Base-by-base conservation (phyloP, 1,140 invertebrate genomes). In the Saccostrea glomerata region DNA sequence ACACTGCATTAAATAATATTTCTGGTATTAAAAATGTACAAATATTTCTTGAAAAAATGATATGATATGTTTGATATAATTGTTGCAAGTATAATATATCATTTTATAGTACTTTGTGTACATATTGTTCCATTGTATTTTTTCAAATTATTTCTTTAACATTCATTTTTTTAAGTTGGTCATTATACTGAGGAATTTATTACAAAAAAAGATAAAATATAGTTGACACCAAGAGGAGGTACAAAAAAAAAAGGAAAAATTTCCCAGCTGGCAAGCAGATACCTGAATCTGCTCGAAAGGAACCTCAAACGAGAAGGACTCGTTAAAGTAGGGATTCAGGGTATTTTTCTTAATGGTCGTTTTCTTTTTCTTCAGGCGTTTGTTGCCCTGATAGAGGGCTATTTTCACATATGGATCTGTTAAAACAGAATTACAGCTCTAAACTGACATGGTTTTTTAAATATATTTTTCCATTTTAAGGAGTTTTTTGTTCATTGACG, bases 211-310 rank as follows among this genome's bases (percentile, higher is more conserved):
- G 25, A 15, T 30, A 77, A 47, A 66, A 66, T 20, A 77, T 30
- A 30, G n/a, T 73, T 73, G 23, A 77, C 25, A 77, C 70, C 70
- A 55, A 84, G 55, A 86, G 40, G 87, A 84, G 13, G 15, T 12
- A 84, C 13, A 84, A 84, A 55, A 36, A 47, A 84, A 84, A 47
- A 36, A 47, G 55, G 55, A 47, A 56, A 54, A n/a, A 84, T 23
- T 2, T 55, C 82, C 40, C 40, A 12, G 47, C 11, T 63, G 12
- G 55, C 56, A 63, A 60, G 84, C 54, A 85, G 56, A 85, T 92
- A 98, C 97, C 93, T 97, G 97, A 70, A 98, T 96, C 93, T 98
- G 97, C 84, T 97, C 96, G 88, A 95, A 95, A 30, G 96, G 96
- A 66, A 96, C 95, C 90, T 96, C 96, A 94, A 96, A 96, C 23